phyloP scores from a whole-genome alignment of 2,797 vertebrate genomes.

The Anguilla marmorata region DNA sequence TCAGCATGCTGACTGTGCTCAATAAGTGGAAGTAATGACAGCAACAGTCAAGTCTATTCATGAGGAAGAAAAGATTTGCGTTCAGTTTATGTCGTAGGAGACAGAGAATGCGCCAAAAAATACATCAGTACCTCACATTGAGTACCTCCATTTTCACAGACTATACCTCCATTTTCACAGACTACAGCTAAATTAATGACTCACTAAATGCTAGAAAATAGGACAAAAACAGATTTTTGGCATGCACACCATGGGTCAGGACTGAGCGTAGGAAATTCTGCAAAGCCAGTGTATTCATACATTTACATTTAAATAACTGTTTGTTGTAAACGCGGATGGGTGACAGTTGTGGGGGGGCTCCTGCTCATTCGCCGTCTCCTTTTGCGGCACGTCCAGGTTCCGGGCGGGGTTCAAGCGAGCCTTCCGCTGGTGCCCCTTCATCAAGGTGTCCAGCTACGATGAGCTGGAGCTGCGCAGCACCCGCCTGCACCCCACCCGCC shows the following conservation, averaged over 20 bases:
- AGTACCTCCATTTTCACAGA: background rate
- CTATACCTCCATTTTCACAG: background rate
- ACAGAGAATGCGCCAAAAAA: background rate
- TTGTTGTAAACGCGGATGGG: background rate
- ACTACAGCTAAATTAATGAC: background rate
- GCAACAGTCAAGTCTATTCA: background rate
- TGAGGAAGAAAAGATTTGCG: background rate
- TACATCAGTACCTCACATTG: background rate
- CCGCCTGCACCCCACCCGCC: slow-evolving; percentile 78
- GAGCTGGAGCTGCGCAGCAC: slow-evolving; percentile 88
- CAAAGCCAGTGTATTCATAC: background rate
- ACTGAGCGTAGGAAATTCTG: background rate
- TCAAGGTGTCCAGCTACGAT: slow-evolving; percentile 86
- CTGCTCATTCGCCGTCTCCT: background rate
- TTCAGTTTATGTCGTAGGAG: background rate
- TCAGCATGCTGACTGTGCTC: background rate
- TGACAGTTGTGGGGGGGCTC: background rate
- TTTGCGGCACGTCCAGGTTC: slow-evolving; percentile 69
- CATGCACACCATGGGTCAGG: background rate
- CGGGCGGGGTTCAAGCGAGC: slow-evolving; percentile 92
- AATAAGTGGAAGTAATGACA: background rate
- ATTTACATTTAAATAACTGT: background rate
- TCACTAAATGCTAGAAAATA: background rate
- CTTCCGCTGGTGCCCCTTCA: slow-evolving; percentile 95
- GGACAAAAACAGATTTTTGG: background rate